phyloP scores from a whole-genome alignment of 2,113 vertebrate genomes.

The Muntiacus reevesi region DNA sequence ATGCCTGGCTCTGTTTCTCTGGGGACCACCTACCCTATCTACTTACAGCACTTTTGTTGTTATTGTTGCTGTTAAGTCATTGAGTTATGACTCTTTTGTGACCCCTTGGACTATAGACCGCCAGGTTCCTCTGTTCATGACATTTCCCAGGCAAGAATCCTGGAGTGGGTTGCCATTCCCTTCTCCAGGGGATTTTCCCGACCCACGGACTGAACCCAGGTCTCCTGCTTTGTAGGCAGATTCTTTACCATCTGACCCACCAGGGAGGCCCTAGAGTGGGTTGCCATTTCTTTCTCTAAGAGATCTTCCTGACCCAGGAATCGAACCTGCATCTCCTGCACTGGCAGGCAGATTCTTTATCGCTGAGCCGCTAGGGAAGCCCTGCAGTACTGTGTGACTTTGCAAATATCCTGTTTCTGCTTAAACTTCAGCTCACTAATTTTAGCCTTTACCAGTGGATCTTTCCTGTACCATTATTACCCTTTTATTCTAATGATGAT shows the following conservation, averaged over 20 bases:
- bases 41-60: not conserved
- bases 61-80: not conserved
- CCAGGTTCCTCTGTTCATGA: not conserved
- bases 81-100: not conserved
- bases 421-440: not conserved
- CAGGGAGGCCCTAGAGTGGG: not conserved
- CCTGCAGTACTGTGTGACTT: not conserved
- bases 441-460: not conserved
- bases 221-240: not conserved
- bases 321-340: not conserved
- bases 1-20: not conserved
- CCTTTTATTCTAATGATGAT: not conserved
- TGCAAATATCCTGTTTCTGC: not conserved
- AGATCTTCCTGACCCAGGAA: not conserved
- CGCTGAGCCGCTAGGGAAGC: not conserved
- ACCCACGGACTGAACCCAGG: not conserved
- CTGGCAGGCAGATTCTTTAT: not conserved
- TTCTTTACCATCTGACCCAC: not conserved
- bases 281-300: not conserved
- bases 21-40: not conserved
- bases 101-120: not conserved
- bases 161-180: not conserved
- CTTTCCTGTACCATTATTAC: not conserved
- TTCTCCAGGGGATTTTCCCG: not conserved
- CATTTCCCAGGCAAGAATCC: not conserved